Percentiles rank a stretch among this genome's conserved stretches.
Evolutionary conservation across 2,113 vertebrate species (phyloP).

Genomic region (Ornithorhynchus anatinus): DNA sequence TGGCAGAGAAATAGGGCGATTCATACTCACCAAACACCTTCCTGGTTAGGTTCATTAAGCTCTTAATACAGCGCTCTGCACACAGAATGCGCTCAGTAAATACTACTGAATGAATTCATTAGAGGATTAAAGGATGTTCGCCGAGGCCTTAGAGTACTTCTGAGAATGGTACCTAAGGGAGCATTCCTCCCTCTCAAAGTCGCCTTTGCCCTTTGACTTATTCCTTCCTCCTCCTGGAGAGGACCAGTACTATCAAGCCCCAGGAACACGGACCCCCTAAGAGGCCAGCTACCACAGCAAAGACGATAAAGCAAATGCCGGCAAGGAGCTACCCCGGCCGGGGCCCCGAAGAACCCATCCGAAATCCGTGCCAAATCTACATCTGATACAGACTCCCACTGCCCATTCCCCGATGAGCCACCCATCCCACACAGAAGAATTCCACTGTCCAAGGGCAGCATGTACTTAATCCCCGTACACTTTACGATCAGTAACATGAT

Average conservation of each 20-base stretch:
- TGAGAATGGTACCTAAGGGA: slow-evolving; percentile 22
- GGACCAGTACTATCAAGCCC: too few relatives aligned
- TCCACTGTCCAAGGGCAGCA: slow-evolving; percentile 5
- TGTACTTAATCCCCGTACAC: slow-evolving; percentile 33
- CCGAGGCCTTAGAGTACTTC: slow-evolving; percentile 35
- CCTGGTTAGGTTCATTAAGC: too few relatives aligned
- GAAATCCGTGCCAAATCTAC: slow-evolving; percentile 14
- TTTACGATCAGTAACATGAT: slow-evolving; percentile 27
- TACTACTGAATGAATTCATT: too few relatives aligned
- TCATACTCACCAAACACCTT: too few relatives aligned
- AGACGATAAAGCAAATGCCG: too few relatives aligned
- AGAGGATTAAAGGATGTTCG: slow-evolving; percentile 37
- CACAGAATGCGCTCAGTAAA: too few relatives aligned
- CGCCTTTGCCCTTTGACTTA: slow-evolving; percentile 5
- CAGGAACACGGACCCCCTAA: too few relatives aligned
- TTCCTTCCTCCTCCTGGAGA: background rate
- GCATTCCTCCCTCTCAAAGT: slow-evolving; percentile 4
- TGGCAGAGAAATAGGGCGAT: too few relatives aligned
- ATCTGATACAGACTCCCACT: slow-evolving; percentile 30
- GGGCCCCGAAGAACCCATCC: background rate
- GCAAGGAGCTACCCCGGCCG: background rate
- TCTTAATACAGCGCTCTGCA: too few relatives aligned
- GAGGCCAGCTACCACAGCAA: too few relatives aligned
- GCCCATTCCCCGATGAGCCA: background rate
- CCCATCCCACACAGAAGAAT: slow-evolving; percentile 14